Evolutionary conservation across 2,113 vertebrate genomes (phyloP).

Genomic region (Thymallus thymallus): DNA sequence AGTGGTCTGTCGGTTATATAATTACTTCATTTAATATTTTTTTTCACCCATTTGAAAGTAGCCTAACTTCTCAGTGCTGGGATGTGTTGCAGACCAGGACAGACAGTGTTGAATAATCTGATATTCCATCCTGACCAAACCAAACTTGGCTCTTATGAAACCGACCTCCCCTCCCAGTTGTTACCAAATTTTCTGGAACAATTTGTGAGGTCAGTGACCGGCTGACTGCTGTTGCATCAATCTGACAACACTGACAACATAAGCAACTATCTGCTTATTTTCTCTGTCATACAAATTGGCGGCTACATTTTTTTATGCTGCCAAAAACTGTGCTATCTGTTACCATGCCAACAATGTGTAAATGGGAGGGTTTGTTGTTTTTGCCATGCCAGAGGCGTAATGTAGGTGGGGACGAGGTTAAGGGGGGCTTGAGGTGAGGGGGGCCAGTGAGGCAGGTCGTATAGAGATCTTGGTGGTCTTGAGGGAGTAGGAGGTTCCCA

Average conservation of each 20-base stretch:
- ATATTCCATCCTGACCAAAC: background rate
- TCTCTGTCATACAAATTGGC: conserved; percentile 15
- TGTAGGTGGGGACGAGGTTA: conserved; percentile 33
- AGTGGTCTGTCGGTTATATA: background rate
- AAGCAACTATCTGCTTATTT: conserved; percentile 16
- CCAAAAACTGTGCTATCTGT: background rate
- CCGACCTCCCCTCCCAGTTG: conserved; percentile 23
- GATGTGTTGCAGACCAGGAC: background rate
- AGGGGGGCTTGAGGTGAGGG: conserved; percentile 21
- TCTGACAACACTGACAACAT: too few relatives aligned
- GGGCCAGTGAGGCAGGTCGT: conserved; percentile 31
- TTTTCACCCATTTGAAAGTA: too few relatives aligned
- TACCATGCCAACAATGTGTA: conserved; percentile 2
- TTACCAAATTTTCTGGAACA: conserved; percentile 48
- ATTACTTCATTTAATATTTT: background rate
- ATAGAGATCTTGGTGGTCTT: conserved; percentile 83
- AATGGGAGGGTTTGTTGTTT: conserved; percentile 2
- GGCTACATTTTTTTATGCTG: conserved; percentile 15
- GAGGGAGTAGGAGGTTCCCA: conserved; percentile 77
- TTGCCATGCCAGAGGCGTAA: conserved; percentile 9
- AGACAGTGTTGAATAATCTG: background rate
- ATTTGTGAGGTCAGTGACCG: conserved; percentile 56
- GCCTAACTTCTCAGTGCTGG: too few relatives aligned
- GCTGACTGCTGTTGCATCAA: conserved; percentile 45
- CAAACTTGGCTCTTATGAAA: background rate